phyloP scores from a whole-genome alignment of 2,888 invertebrate species.

The Sinotaia quadrata region DNA sequence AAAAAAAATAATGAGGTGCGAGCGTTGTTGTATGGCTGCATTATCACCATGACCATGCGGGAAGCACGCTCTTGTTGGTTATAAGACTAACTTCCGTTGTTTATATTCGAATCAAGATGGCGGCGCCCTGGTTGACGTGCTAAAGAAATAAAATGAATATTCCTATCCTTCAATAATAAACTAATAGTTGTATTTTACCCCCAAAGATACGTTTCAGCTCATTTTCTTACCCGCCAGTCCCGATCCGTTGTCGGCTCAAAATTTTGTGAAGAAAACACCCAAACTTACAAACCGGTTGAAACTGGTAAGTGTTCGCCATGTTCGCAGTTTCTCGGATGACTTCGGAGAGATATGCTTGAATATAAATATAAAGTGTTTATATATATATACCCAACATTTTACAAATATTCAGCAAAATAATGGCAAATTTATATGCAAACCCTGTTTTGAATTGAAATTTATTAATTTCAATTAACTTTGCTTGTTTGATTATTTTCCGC shows the following conservation, averaged over 20 bases:
- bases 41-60: constrained; percentile 17
- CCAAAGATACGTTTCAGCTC: neutral
- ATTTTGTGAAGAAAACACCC: constrained; percentile 51
- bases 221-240: constrained; percentile 30
- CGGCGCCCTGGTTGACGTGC: constrained; percentile 57
- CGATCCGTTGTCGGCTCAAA: constrained; percentile 21
- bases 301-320: constrained; percentile 68
- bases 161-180: neutral
- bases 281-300: constrained; percentile 69
- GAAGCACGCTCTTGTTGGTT: neutral
- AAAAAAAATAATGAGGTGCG: neutral
- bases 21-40: neutral
- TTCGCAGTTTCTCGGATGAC: constrained; percentile 56
- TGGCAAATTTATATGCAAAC: neutral
- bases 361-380: neutral
- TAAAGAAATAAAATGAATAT: constrained; percentile 1
- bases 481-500: constrained; percentile 21
- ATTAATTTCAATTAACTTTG: no score
- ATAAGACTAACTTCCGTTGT: constrained; percentile 52
- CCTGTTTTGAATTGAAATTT: no score
- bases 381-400: neutral
- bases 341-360: constrained; percentile 42
- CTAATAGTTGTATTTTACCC: neutral
- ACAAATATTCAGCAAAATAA: constrained; percentile 4
- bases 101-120: constrained; percentile 60